A percentile compares a stretch with the other conserved stretches of the same genome.
Conservation (phyloP, 2,113 vertebrate species). For the Pholis gunnellus region DNA sequence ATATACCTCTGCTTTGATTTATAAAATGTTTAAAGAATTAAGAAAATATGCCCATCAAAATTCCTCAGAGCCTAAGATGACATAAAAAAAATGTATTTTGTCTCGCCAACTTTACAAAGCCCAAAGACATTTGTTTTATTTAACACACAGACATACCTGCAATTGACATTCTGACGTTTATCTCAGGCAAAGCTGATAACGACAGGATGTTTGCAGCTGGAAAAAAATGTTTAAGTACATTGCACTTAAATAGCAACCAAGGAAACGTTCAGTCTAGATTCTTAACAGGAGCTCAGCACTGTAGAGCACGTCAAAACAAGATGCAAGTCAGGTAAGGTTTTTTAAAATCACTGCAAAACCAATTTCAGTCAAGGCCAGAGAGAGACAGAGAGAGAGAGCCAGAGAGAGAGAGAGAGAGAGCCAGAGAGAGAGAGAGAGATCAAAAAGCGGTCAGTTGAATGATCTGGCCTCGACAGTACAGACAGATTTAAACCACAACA, state of each 20-base stretch:
- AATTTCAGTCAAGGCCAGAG: conserved; percentile 56
- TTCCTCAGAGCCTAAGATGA: background rate
- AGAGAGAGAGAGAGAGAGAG: too few relatives aligned
- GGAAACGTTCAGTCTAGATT: conserved; percentile 49
- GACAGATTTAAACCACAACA: conserved; percentile 78
- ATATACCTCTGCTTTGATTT: background rate
- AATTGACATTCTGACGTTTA: conserved; percentile 19
- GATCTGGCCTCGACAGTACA: conserved; percentile 59
- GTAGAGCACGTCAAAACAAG: conserved; percentile 35
- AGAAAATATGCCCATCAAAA: background rate
- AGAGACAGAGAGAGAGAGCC: too few relatives aligned
- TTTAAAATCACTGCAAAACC: conserved; percentile 57
- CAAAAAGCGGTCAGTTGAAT: conserved; percentile 73
- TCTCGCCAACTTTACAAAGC: background rate
- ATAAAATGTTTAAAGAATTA: background rate
- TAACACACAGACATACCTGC: background rate
- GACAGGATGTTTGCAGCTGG: conserved; percentile 20
- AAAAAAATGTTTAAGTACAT: conserved; percentile 25
- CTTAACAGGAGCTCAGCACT: conserved; percentile 49
- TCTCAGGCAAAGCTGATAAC: conserved; percentile 38
- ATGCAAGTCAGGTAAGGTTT: conserved; percentile 1
- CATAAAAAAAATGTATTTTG: background rate
- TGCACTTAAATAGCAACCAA: conserved; percentile 33
- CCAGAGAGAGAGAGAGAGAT: too few relatives aligned
- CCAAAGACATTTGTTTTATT: background rate